Conservation (phyloP, 53 echinoderm and acorn worm species). For the Temnopleurus reevesii region DNA sequence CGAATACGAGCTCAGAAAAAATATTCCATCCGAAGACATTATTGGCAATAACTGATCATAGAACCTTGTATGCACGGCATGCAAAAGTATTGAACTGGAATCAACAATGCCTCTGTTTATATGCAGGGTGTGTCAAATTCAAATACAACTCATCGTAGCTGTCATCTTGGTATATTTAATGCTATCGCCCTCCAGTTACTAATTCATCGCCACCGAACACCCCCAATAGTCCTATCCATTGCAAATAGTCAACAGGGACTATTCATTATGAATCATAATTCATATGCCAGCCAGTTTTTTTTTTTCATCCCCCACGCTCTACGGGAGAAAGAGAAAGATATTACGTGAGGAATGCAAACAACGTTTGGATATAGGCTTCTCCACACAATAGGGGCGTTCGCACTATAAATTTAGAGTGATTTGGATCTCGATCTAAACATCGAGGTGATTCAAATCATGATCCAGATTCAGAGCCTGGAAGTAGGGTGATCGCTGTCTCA, state of each 20-base stretch:
- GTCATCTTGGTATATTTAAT: background rate
- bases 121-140: background rate
- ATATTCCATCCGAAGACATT: background rate
- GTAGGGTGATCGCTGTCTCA: no score
- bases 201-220: background rate
- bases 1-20: background rate
- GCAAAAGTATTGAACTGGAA: background rate
- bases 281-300: background rate
- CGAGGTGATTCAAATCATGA: no score
- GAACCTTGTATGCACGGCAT: background rate
- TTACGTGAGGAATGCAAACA: no score
- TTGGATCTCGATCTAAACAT: no score
- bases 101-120: background rate
- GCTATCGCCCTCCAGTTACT: background rate
- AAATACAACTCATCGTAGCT: background rate
- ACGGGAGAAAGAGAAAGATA: no score
- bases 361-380: no score
- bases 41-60: background rate
- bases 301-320: no score
- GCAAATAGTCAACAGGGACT: background rate
- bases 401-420: no score
- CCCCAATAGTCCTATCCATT: background rate
- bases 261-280: constrained; percentile 42
- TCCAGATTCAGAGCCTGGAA: no score
- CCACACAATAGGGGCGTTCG: no score